These are phyloP conservation scores for Aphidius gifuensis DNA, from an alignment of 1,140 invertebrate genomes.

Conservation along the genomic window DNA sequence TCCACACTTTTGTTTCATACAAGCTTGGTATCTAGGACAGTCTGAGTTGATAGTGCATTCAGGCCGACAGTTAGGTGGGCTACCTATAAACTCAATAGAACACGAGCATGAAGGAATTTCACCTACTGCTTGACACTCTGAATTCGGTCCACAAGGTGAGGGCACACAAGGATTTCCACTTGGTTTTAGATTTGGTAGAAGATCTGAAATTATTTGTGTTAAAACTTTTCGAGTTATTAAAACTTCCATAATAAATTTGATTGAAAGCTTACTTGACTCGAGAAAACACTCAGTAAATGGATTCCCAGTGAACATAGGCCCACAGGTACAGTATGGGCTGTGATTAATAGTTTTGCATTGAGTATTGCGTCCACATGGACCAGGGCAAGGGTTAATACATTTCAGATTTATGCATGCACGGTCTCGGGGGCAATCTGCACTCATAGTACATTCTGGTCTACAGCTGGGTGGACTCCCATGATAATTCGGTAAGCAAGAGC, in stretches of 20 bases:
- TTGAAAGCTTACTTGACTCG: conserved; percentile 17
- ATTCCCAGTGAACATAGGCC: conserved; percentile 58
- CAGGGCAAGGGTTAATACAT: conserved; percentile 67
- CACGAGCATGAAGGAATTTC: conserved; percentile 64
- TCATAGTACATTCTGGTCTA: conserved; percentile 66
- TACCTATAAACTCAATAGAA: conserved; percentile 60
- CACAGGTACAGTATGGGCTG: conserved; percentile 64
- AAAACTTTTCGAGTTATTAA: conserved; percentile 40
- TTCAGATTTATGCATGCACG: conserved; percentile 67
- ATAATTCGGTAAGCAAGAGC: conserved; percentile 66
- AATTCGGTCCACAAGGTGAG: conserved; percentile 67
- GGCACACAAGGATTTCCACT: conserved; percentile 58
- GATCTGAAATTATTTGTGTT: conserved; percentile 24
- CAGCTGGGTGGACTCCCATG: conserved; percentile 67
- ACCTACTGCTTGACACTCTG: conserved; percentile 61
- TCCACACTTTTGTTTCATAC: conserved; percentile 65
- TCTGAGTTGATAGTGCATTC: conserved; percentile 66
- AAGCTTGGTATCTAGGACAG: conserved; percentile 64
- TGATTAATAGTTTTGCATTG: conserved; percentile 64
- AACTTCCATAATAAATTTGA: not conserved
- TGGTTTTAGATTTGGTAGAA: conserved; percentile 39
- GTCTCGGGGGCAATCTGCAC: conserved; percentile 63
- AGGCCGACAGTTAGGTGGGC: conserved; percentile 62
- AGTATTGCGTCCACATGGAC: conserved; percentile 64
- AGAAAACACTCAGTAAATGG: conserved; percentile 47